These are phyloP conservation scores for Lagria hirta DNA, from an alignment of 2,888 invertebrate species.

Conservation along the genomic window DNA sequence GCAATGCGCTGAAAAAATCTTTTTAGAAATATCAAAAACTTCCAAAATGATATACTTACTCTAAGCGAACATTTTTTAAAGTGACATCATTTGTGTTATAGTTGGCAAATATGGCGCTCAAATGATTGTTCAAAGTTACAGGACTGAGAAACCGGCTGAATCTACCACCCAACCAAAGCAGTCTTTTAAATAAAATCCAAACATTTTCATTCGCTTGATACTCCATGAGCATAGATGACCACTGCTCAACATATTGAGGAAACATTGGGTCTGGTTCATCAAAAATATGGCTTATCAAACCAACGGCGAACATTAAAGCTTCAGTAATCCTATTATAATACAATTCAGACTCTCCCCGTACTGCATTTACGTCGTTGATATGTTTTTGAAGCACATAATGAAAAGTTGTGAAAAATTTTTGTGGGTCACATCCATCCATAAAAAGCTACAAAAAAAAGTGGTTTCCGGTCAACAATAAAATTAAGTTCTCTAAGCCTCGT, in stretches of 20 bases:
- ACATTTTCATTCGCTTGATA: slow-evolving; percentile 16
- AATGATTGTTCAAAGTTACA: slow-evolving; percentile 27
- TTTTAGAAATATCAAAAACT: no score
- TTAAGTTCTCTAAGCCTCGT: no score
- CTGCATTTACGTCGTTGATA: slow-evolving; percentile 26
- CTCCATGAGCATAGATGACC: slow-evolving; percentile 28
- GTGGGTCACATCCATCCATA: slow-evolving; percentile 22
- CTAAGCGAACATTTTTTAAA: slow-evolving; percentile 28
- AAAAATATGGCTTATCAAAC: slow-evolving; percentile 24
- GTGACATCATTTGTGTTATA: slow-evolving; percentile 21
- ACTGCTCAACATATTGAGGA: slow-evolving; percentile 29
- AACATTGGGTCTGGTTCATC: slow-evolving; percentile 24
- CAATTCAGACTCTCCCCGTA: slow-evolving; percentile 17
- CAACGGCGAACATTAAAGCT: slow-evolving; percentile 35
- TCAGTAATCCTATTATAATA: slow-evolving; percentile 32
- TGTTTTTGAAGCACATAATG: slow-evolving; percentile 32
- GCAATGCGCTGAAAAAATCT: slow-evolving; percentile 31
- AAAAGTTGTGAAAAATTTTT: slow-evolving; percentile 29
- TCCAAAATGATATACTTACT: slow-evolving; percentile 30
- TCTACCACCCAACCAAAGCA: slow-evolving; percentile 33
- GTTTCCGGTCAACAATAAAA: background rate
- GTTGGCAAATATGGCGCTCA: slow-evolving; percentile 27
- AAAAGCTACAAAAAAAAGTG: slow-evolving; percentile 21
- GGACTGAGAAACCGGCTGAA: slow-evolving; percentile 27
- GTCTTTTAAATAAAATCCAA: slow-evolving; percentile 27